Evolutionary conservation across 1,140 invertebrate genomes (phyloP).

Genomic region (Heliconius congener): DNA sequence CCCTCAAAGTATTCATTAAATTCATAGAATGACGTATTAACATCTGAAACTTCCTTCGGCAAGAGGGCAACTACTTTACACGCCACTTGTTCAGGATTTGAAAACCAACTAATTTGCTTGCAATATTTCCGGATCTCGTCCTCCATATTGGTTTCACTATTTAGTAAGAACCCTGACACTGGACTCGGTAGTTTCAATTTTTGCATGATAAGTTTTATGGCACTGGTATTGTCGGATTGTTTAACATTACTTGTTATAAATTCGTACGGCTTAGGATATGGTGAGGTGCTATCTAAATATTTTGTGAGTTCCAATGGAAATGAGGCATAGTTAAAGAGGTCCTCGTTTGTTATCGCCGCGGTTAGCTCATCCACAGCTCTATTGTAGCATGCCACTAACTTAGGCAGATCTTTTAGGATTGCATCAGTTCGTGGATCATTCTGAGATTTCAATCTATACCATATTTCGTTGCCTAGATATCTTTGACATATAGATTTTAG

Average conservation of each 20-base stretch:
- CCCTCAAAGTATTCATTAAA: slow-evolving; percentile 59
- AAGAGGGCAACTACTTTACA: slow-evolving; percentile 71
- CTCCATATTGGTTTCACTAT: slow-evolving; percentile 58
- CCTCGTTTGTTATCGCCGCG: slow-evolving; percentile 83
- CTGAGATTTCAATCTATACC: slow-evolving; percentile 82
- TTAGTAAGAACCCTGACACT: slow-evolving; percentile 48
- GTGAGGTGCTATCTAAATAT: slow-evolving; percentile 59
- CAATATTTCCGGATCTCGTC: slow-evolving; percentile 69
- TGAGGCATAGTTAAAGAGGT: slow-evolving; percentile 69
- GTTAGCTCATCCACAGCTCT: slow-evolving; percentile 83
- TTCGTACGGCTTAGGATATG: slow-evolving; percentile 77
- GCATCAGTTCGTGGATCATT: slow-evolving; percentile 74
- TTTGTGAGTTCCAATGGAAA: slow-evolving; percentile 74
- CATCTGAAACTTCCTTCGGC: slow-evolving; percentile 59
- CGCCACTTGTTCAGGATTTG: slow-evolving; percentile 66
- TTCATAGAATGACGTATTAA: slow-evolving; percentile 50
- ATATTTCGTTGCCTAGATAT: slow-evolving; percentile 85
- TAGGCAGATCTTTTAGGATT: slow-evolving; percentile 82
- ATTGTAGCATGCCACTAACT: slow-evolving; percentile 85
- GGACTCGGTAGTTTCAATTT: slow-evolving; percentile 66
- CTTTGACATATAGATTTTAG: slow-evolving; percentile 81
- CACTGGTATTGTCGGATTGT: slow-evolving; percentile 57
- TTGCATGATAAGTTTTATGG: slow-evolving; percentile 66
- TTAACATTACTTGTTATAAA: slow-evolving; percentile 69
- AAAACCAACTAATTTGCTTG: slow-evolving; percentile 73